A percentile compares a stretch with the other conserved stretches of the same genome.
phyloP scores from a whole-genome alignment of 53 echinoderm and acorn worm genomes.

The Holothuria leucospilota region DNA sequence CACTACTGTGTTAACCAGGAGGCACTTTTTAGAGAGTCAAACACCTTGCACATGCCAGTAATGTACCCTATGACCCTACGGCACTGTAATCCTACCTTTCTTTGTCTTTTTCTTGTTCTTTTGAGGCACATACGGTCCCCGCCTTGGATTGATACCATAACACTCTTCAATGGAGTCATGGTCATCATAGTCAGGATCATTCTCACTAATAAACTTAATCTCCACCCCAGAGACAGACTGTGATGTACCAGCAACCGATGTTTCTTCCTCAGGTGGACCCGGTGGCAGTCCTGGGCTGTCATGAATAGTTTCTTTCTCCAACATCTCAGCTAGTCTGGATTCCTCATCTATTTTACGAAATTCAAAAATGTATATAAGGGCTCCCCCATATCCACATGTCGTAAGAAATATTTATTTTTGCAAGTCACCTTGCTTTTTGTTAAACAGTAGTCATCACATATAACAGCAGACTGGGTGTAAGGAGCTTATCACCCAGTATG shows the following conservation, averaged over 20 bases:
- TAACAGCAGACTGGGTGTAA: too few species aligned
- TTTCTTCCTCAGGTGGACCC: background rate
- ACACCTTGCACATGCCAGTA: too few species aligned
- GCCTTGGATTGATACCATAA: conserved; percentile 40
- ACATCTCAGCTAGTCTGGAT: background rate
- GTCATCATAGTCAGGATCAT: conserved; percentile 26
- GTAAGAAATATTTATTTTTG: too few species aligned
- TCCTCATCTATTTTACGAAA: too few species aligned
- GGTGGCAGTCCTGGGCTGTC: background rate
- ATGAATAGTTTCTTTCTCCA: conserved; percentile 12
- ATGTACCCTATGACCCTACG: too few species aligned
- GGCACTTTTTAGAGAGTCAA: too few species aligned
- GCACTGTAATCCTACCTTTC: background rate
- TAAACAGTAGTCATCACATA: too few species aligned
- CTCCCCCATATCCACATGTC: too few species aligned
- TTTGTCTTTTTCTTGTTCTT: conserved; percentile 36
- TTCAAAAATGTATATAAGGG: too few species aligned
- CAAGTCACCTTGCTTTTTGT: too few species aligned
- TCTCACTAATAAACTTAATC: conserved; percentile 14
- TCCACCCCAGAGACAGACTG: background rate
- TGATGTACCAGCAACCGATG: background rate
- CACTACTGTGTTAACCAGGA: too few species aligned
- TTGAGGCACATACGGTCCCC: conserved; percentile 13
- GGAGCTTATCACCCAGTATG: too few species aligned
- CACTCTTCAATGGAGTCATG: conserved; percentile 50